Percentiles rank a stretch among this genome's conserved stretches.
Evolutionary conservation across 2,797 vertebrate genomes (phyloP).

Genomic region (Artibeus jamaicensis): DNA sequence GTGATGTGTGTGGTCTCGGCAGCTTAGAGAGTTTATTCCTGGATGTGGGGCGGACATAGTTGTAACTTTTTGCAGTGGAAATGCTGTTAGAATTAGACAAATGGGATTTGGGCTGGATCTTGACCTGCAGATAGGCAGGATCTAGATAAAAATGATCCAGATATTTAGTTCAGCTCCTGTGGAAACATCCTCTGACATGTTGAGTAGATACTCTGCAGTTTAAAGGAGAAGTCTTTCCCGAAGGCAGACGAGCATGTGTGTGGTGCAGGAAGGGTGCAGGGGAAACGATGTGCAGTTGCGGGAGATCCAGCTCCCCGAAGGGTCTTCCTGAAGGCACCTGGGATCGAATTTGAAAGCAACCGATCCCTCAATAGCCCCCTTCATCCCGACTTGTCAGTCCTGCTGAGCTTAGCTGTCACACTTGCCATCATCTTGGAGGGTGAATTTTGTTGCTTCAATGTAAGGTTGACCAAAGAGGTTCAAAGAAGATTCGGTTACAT

Average conservation of each 20-base stretch:
- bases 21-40: neutral
- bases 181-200: neutral
- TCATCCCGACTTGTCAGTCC: neutral
- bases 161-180: neutral
- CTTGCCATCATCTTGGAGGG: neutral
- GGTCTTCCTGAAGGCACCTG: neutral
- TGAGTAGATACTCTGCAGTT: neutral
- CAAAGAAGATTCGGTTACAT: neutral
- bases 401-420: neutral
- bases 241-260: neutral
- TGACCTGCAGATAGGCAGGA: neutral
- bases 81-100: neutral
- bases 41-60: neutral
- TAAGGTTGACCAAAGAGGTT: neutral
- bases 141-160: neutral
- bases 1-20: neutral
- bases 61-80: neutral
- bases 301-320: neutral
- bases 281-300: neutral
- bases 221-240: neutral
- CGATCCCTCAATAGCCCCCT: neutral
- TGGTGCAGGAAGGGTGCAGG: neutral
- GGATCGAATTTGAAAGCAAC: neutral
- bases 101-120: neutral
- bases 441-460: neutral